A percentile compares a stretch with the other conserved stretches of the same genome.
Evolutionary conservation across 2,797 vertebrate genomes (phyloP).

Genomic region (Stomatorhinus walkeri): DNA sequence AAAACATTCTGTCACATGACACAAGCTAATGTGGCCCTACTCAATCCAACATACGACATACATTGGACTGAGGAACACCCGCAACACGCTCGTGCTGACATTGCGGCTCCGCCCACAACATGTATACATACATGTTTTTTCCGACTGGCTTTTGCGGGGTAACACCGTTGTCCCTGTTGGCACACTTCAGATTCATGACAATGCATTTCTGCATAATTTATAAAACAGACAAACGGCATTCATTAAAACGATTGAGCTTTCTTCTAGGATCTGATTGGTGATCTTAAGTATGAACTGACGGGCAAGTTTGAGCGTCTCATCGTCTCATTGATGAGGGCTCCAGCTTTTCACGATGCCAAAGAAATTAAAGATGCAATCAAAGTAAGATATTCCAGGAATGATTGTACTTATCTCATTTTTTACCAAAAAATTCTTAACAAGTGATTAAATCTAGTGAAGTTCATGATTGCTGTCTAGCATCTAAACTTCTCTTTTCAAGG

Average conservation of each 20-base stretch:
- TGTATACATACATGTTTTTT: not conserved
- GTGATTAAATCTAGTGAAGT: not conserved
- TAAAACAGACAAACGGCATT: not conserved
- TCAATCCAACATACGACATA: not conserved
- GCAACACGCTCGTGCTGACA: not conserved
- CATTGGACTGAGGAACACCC: not conserved
- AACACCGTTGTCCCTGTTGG: not conserved
- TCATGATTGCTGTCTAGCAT: not conserved
- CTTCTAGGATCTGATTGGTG: conserved; percentile 82
- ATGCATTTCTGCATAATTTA: not conserved
- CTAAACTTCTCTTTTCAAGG: conserved; percentile 50
- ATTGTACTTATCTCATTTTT: not conserved
- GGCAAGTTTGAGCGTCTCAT: conserved; percentile 95
- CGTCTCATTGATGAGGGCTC: conserved; percentile 83
- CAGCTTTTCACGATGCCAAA: conserved; percentile 84
- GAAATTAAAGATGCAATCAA: conserved; percentile 87
- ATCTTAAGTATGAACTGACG: conserved; percentile 91
- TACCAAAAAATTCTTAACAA: not conserved
- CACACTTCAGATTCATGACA: not conserved
- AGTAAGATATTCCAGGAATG: conserved; percentile 52
- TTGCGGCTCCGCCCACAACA: not conserved
- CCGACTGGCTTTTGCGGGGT: not conserved
- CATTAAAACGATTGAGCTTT: not conserved
- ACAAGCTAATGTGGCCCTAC: not conserved
- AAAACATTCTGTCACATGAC: not conserved